Base-by-base conservation (phyloP, 2,888 invertebrate species). In the Pollenia labialis region DNA sequence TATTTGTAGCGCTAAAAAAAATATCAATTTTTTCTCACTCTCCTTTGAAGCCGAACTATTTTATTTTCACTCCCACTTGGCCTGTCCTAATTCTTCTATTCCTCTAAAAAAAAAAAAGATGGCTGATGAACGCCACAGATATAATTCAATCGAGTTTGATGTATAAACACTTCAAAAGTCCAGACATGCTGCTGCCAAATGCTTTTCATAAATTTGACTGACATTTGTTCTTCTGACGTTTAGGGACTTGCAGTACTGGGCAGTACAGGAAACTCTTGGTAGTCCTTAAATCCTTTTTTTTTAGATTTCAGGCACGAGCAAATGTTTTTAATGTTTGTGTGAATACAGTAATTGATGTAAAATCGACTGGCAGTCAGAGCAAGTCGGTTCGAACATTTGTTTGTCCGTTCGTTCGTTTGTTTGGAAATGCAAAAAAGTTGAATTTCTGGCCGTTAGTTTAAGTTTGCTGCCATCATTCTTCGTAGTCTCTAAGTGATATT, bases 111-210 rank as follows among this genome's bases (percentile, higher is more conserved):
- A 50, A 12, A 23, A 4, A 14, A 12, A 44, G 60, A 10, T 71
- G 71, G 64, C 32, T 71, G 77, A n/a, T 66, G 52, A 54, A 16
- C 69, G n/a, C 12, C 11, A 18, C 6, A 48, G 48, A 16, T 64
- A 58, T 50, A 82, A 71, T 58, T 80, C 60, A 62, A 81, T 84
- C 58, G 64, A 58, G 76, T 66, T 76, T 58, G 69, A 71, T 64
- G 69, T 74, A 81, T 68, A 60, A 80, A 83, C 76, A 83, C 76
- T 86, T 81, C 83, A 80, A 54, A 83, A 60, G 46, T 42, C 62
- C 69, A 82, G 85, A 86, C 82, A 76, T 58, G 75, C 75, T 16
- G 62, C 75, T 75, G 71, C 62, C 79, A 82, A 86, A 80, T 72
- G 52, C 56, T 50, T 79, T 64, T 74, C 69, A 79, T 75, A 71